Conservation (phyloP, 2,888 invertebrate species). For the Agrochola litura region DNA sequence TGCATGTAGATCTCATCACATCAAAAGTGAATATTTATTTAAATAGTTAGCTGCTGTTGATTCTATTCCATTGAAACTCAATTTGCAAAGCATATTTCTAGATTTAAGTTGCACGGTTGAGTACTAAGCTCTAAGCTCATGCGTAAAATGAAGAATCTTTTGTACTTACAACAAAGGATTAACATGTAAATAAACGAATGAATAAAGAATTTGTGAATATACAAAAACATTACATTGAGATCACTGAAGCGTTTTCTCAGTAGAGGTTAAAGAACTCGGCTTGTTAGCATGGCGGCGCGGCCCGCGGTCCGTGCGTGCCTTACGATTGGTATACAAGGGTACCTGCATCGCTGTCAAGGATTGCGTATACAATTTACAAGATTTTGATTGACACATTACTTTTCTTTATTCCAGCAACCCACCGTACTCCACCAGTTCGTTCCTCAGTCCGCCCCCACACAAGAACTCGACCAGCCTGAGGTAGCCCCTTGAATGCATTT, state of each 20-base stretch:
- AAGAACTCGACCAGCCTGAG: constrained; percentile 87
- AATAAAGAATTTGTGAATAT: constrained; percentile 31
- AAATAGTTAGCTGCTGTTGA: neutral
- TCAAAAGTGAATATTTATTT: constrained; percentile 25
- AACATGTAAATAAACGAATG: constrained; percentile 40
- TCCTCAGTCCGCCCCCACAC: constrained; percentile 87
- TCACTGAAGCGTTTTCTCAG: constrained; percentile 70
- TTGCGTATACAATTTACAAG: neutral
- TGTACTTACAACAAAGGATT: constrained; percentile 32
- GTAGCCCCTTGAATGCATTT: constrained; percentile 69
- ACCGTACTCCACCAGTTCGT: constrained; percentile 86
- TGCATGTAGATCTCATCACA: constrained; percentile 23
- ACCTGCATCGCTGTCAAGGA: constrained; percentile 30
- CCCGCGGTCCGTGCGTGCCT: constrained; percentile 68
- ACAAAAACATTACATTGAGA: constrained; percentile 58
- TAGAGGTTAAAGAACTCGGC: constrained; percentile 76
- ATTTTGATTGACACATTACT: constrained; percentile 35
- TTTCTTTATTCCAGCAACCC: constrained; percentile 78
- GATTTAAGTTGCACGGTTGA: constrained; percentile 12
- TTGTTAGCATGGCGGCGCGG: constrained; percentile 70
- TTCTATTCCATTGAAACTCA: constrained; percentile 32
- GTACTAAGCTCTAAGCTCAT: constrained; percentile 1
- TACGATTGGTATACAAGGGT: constrained; percentile 48
- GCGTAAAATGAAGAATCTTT: constrained; percentile 24
- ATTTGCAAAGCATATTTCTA: constrained; percentile 18